phyloP scores from a whole-genome alignment of 1,140 invertebrate species.

The Asobara japonica region DNA sequence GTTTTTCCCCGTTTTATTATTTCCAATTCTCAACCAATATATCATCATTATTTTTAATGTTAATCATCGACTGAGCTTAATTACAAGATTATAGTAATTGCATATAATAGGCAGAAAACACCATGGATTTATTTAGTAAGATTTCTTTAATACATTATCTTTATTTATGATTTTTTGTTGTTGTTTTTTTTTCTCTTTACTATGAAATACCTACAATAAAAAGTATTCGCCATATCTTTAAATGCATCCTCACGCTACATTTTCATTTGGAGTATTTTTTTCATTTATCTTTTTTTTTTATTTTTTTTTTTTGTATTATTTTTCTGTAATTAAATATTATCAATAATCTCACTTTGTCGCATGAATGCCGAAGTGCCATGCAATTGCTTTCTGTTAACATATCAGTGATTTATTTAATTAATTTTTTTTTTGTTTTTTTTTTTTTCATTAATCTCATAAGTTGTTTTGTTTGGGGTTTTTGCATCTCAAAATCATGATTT shows the following conservation, averaged over 20 bases:
- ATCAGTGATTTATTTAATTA: conserved; percentile 30
- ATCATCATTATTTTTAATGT: conserved; percentile 24
- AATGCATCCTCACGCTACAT: conserved; percentile 50
- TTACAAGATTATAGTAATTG: conserved; percentile 44
- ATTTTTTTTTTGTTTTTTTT: conserved; percentile 15
- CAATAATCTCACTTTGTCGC: conserved; percentile 65
- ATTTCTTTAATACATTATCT: conserved; percentile 58
- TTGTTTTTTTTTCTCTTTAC: conserved; percentile 42
- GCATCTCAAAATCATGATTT: conserved; percentile 30
- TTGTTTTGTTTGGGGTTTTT: conserved; percentile 14
- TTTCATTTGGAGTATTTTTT: conserved; percentile 40
- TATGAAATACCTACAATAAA: conserved; percentile 67
- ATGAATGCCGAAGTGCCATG: conserved; percentile 51
- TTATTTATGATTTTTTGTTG: conserved; percentile 55
- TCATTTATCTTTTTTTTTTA: too few relatives aligned
- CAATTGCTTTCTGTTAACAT: conserved; percentile 43
- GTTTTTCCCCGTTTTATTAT: conserved; percentile 16
- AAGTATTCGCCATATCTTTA: conserved; percentile 59
- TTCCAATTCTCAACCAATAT: conserved; percentile 39
- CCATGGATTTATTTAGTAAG: conserved; percentile 61
- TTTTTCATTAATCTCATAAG: conserved; percentile 34
- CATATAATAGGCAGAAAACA: conserved; percentile 64
- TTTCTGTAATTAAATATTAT: conserved; percentile 53
- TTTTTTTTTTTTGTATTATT: conserved; percentile 41
- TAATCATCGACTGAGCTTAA: conserved; percentile 20